Evolutionary conservation across 2,888 invertebrate species (phyloP).

Genomic region (Craniophora ligustri): DNA sequence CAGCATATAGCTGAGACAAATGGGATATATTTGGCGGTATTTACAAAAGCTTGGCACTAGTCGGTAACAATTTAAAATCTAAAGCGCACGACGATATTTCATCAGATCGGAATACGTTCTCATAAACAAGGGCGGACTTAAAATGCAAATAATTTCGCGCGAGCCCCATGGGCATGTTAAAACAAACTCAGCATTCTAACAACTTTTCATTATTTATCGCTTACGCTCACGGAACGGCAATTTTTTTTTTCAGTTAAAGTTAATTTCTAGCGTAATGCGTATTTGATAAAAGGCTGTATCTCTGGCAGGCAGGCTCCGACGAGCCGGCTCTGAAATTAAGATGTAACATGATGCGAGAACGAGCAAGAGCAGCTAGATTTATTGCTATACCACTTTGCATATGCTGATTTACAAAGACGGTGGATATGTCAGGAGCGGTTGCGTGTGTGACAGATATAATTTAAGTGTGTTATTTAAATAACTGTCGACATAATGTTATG

Average conservation of each 20-base stretch:
- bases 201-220: conserved; percentile 85
- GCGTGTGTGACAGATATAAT: conserved; percentile 60
- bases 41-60: conserved; percentile 53
- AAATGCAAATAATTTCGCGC: conserved; percentile 84
- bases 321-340: conserved; percentile 89
- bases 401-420: conserved; percentile 89
- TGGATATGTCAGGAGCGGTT: conserved; percentile 68
- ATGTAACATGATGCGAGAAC: conserved; percentile 90
- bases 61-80: conserved; percentile 52
- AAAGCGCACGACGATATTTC: conserved; percentile 61
- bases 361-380: conserved; percentile 89
- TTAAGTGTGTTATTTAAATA: conserved; percentile 56
- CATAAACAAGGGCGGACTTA: conserved; percentile 80
- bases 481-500: conserved; percentile 13
- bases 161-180: conserved; percentile 83
- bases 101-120: conserved; percentile 71
- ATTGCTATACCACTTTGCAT: conserved; percentile 89
- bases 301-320: conserved; percentile 85
- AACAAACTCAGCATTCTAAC: conserved; percentile 84
- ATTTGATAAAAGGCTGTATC: conserved; percentile 88
- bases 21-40: conserved; percentile 48
- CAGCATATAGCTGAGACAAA: conserved; percentile 46
- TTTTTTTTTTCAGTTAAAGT: conserved; percentile 80
- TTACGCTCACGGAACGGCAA: conserved; percentile 78
- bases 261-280: conserved; percentile 87